Conservation (phyloP, 2,113 vertebrate species). For the Alectura lathami region DNA sequence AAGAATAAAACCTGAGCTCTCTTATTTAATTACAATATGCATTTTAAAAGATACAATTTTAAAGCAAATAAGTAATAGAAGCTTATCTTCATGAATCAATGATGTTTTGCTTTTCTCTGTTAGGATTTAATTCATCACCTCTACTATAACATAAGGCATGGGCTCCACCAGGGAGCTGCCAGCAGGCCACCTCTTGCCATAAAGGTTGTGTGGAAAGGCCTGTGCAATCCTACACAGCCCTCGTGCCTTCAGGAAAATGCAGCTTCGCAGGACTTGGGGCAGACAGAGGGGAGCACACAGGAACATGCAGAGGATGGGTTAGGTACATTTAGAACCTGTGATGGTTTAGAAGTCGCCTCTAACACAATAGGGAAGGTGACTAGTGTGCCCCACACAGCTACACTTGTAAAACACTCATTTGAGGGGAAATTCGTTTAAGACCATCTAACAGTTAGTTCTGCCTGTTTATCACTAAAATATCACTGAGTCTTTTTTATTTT, state of each 20-base stretch:
- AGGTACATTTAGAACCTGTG: background rate
- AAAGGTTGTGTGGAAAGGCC: background rate
- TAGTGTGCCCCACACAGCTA: background rate
- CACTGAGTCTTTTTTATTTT: background rate
- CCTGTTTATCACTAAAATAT: background rate
- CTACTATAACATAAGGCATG: accelerated
- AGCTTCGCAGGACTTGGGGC: accelerated
- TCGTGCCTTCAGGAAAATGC: background rate
- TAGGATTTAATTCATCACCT: background rate
- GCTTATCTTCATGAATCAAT: background rate
- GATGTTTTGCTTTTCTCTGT: background rate
- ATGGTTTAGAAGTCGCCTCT: background rate
- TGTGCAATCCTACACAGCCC: background rate
- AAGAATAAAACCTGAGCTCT: background rate
- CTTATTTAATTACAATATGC: background rate
- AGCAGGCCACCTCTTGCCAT: background rate
- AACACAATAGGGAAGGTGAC: background rate
- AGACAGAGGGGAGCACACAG: accelerated
- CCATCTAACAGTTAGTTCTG: background rate
- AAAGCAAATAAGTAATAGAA: background rate
- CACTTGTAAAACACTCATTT: background rate
- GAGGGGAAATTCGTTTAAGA: background rate
- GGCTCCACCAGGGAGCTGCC: background rate
- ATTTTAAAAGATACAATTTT: background rate
- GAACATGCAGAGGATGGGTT: background rate